phyloP scores from a whole-genome alignment of 2,888 invertebrate genomes.

The Mongoloraphidia duomilia region DNA sequence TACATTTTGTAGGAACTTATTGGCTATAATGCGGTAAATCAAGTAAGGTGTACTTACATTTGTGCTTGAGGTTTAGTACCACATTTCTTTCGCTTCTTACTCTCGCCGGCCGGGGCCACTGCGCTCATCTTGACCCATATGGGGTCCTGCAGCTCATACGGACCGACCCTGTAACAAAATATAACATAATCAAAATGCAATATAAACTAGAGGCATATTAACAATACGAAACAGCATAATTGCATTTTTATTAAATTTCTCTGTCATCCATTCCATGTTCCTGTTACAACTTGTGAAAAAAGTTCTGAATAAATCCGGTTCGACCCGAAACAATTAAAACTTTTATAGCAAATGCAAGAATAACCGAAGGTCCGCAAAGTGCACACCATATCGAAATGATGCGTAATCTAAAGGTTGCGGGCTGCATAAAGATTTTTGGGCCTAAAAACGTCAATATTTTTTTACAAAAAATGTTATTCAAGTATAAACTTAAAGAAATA shows the following conservation, averaged over 20 bases:
- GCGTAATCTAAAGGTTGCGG: too few relatives aligned
- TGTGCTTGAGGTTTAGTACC: slow-evolving; percentile 47
- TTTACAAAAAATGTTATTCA: too few relatives aligned
- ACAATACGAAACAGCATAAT: neutral
- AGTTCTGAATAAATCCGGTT: too few relatives aligned
- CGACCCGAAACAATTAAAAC: too few relatives aligned
- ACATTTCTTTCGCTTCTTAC: slow-evolving; percentile 46
- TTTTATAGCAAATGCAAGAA: too few relatives aligned
- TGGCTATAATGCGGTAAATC: slow-evolving; percentile 1
- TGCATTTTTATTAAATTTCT: neutral
- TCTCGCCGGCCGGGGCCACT: slow-evolving; percentile 44
- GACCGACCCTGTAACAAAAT: slow-evolving; percentile 63
- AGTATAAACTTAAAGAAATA: too few relatives aligned
- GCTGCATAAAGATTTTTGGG: too few relatives aligned
- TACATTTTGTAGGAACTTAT: slow-evolving; percentile 4
- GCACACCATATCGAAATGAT: too few relatives aligned
- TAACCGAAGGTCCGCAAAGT: too few relatives aligned
- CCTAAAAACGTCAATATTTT: too few relatives aligned
- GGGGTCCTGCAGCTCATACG: slow-evolving; percentile 80
- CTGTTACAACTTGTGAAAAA: too few relatives aligned
- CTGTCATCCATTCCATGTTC: too few relatives aligned
- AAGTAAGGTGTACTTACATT: slow-evolving; percentile 33
- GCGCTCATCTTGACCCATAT: slow-evolving; percentile 77
- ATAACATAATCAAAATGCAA: slow-evolving; percentile 9
- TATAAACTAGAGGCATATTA: neutral